These are phyloP conservation scores for Hippoglossus stenolepis DNA, from an alignment of 2,113 vertebrate genomes.

Conservation along the genomic window DNA sequence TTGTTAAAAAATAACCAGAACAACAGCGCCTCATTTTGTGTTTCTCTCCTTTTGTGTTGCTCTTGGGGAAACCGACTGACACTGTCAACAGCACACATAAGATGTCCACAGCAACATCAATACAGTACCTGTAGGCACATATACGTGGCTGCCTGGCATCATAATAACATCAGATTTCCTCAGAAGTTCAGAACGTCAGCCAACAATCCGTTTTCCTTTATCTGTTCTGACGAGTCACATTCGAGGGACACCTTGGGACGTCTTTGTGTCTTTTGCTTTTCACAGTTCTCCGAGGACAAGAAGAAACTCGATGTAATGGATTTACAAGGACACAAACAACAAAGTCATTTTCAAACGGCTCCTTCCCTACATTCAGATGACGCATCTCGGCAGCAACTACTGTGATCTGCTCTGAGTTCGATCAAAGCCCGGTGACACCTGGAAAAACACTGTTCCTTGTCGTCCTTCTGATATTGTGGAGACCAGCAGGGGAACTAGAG, in stretches of 20 bases:
- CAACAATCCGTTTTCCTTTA: not conserved
- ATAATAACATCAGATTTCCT: constrained; percentile 20
- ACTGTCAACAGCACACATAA: constrained; percentile 11
- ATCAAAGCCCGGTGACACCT: not conserved
- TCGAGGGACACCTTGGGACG: not conserved
- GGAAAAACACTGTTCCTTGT: not conserved
- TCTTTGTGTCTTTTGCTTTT: constrained; percentile 5
- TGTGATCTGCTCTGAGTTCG: constrained; percentile 14
- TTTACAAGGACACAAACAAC: not conserved
- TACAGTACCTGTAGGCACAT: not conserved
- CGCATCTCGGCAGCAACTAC: not conserved
- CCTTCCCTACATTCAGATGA: constrained; percentile 6
- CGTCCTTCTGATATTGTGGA: not conserved
- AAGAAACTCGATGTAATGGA: not conserved
- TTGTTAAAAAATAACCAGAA: too few relatives aligned
- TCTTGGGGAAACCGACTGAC: not conserved
- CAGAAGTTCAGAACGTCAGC: not conserved
- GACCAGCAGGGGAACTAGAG: constrained; percentile 6
- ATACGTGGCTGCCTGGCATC: not conserved
- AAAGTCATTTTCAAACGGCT: not conserved
- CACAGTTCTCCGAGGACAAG: not conserved
- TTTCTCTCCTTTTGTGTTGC: not conserved
- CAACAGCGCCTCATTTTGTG: not conserved
- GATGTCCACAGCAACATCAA: not conserved
- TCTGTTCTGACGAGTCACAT: not conserved